A percentile compares a stretch with the other conserved stretches of the same genome.
phyloP scores from a whole-genome alignment of 2,888 invertebrate genomes.

The Lepidonotus clava region DNA sequence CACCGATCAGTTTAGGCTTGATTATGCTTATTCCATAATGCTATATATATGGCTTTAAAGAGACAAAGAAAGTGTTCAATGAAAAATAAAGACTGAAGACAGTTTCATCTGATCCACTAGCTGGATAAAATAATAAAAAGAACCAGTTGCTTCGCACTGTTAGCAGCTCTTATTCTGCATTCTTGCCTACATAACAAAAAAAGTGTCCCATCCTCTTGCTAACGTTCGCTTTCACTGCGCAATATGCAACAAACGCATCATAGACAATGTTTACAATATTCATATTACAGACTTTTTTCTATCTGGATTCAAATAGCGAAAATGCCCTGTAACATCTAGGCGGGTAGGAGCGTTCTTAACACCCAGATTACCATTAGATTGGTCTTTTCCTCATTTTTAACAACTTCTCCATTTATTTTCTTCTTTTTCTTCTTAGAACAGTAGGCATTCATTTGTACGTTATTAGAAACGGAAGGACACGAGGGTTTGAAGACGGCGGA shows the following conservation, averaged over 20 bases:
- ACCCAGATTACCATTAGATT: not conserved
- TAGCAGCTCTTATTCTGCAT: not conserved
- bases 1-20: conserved; percentile 8
- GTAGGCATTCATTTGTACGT: not conserved
- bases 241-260: conserved; percentile 37
- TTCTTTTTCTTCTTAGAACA: not conserved
- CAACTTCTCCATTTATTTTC: not conserved
- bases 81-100: conserved; percentile 7
- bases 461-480: conserved; percentile 29
- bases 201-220: conserved; percentile 14
- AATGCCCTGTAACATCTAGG: conserved; percentile 3
- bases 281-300: conserved; percentile 12
- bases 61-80: not conserved
- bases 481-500: conserved; percentile 39
- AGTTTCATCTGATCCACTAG: not conserved
- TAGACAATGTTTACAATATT: conserved; percentile 21
- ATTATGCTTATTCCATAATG: conserved; percentile 51
- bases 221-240: not conserved
- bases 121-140: not conserved
- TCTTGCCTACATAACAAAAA: not conserved
- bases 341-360: not conserved
- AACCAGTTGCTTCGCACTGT: not conserved
- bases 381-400: not conserved
- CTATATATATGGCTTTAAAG: conserved; percentile 22
- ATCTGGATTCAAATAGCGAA: conserved; percentile 45